Evolutionary conservation across 1,140 invertebrate genomes (phyloP).

Genomic region (Sitobion miscanthi): DNA sequence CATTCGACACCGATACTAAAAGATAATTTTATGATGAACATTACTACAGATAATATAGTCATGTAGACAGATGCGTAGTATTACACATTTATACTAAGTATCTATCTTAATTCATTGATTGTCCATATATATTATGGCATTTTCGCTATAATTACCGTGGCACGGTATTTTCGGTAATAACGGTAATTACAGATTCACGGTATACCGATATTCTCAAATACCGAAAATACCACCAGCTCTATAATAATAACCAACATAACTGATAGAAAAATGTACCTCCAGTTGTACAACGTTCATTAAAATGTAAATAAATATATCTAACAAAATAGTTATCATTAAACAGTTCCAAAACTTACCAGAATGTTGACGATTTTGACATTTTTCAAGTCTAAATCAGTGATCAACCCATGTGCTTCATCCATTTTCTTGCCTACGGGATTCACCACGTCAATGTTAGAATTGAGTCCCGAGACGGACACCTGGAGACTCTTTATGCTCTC

Average conservation of each 20-base stretch:
- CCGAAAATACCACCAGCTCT: no score
- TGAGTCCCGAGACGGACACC: constrained; percentile 13
- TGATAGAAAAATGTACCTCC: background rate
- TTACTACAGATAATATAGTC: no score
- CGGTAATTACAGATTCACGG: no score
- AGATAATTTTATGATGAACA: no score
- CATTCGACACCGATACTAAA: no score
- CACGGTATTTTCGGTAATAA: no score
- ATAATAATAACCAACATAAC: background rate
- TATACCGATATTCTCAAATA: no score
- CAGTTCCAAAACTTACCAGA: constrained; percentile 60
- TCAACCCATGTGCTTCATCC: constrained; percentile 60
- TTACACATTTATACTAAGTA: no score
- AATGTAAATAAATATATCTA: background rate
- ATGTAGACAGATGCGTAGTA: no score
- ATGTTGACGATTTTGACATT: constrained; percentile 69
- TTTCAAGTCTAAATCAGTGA: constrained; percentile 68
- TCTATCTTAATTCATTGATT: no score
- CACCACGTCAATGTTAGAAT: background rate
- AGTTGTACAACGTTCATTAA: background rate
- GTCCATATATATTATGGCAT: no score
- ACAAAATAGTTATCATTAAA: background rate
- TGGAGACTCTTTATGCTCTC: background rate
- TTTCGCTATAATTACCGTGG: no score
- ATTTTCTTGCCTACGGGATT: constrained; percentile 62